Base-by-base conservation (phyloP, 2,888 invertebrate genomes). In the Arenicola marina region DNA sequence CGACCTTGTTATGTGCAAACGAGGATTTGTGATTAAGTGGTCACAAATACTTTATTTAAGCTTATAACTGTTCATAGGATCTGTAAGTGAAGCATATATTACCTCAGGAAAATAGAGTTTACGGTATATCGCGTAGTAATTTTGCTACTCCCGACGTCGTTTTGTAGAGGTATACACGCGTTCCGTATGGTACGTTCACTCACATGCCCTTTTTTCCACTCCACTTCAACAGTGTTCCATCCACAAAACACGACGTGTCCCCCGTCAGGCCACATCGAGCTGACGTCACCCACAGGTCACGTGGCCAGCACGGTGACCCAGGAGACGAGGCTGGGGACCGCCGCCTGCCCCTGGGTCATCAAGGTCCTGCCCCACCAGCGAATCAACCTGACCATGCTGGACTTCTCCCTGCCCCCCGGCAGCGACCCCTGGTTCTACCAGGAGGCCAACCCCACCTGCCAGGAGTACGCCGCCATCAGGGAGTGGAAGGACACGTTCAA, bases 351-450 rank as follows among this genome's bases (percentile, higher is more conserved):
- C 18, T 66, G 63, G 64, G 44, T 56, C 31, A 61, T 68, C 38
- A 56, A 28, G 26, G 68, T 59, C 2, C 28, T 51, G 21, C 64
- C 68, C 34, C 51, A 61, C 29, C 68, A 68, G 58, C 56, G 62
- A 26, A 62, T 68, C 58, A 66, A 66, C 59, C 34, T 68, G 48
- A 66, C 63, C 24, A 51, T 68, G 28, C 44, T 68, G 26, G 68
- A 68, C 59, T 64, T 66, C 61, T 7, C 15, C 26, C 11, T 48
- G 48, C 7, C 48, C 7, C n/a, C 24, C 18, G 48, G 48, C 26
- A 48, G 48, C 26, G 24, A 48, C 26, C 48, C 11, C 26, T 48
- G 48, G 48, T 48, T n/a, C 26, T 48, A 48, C 24, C 48, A 48
- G 48, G 18, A 24, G 26, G 18, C 11, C 18, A 11, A 48, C 26